phyloP scores from a whole-genome alignment of 2,888 invertebrate genomes.

The Protonemura montana region DNA sequence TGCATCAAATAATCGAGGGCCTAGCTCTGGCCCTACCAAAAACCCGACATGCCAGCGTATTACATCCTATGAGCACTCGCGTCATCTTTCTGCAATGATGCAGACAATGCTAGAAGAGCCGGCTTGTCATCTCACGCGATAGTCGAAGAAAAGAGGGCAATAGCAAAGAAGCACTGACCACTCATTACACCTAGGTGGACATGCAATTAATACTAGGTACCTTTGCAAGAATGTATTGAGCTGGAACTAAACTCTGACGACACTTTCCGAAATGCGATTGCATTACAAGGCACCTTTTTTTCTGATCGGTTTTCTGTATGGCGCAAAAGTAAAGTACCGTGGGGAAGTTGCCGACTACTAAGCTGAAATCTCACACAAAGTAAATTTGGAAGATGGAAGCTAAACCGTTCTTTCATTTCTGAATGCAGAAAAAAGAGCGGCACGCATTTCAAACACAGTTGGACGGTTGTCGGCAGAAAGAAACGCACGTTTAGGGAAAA shows the following conservation, averaged over 20 bases:
- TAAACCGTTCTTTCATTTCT: background rate
- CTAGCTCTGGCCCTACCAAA: background rate
- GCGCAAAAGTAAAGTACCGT: background rate
- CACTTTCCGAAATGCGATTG: background rate
- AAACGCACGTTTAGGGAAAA: background rate
- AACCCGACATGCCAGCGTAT: background rate
- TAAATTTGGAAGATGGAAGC: background rate
- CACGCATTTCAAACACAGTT: background rate
- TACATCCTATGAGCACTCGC: background rate
- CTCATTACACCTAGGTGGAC: background rate
- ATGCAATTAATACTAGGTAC: background rate
- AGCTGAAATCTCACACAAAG: too few relatives aligned
- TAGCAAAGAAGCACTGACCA: background rate
- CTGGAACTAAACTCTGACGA: background rate
- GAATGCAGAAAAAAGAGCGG: background rate
- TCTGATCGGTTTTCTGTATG: background rate
- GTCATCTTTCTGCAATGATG: conserved; percentile 19
- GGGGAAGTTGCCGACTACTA: background rate
- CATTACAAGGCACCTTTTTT: background rate
- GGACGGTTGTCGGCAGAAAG: background rate
- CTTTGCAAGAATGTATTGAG: background rate
- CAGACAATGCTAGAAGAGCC: background rate
- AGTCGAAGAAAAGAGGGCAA: background rate
- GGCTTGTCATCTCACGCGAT: background rate
- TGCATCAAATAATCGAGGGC: background rate